Evolutionary conservation across 2,113 vertebrate species (phyloP).

Genomic region (Strigops habroptila): DNA sequence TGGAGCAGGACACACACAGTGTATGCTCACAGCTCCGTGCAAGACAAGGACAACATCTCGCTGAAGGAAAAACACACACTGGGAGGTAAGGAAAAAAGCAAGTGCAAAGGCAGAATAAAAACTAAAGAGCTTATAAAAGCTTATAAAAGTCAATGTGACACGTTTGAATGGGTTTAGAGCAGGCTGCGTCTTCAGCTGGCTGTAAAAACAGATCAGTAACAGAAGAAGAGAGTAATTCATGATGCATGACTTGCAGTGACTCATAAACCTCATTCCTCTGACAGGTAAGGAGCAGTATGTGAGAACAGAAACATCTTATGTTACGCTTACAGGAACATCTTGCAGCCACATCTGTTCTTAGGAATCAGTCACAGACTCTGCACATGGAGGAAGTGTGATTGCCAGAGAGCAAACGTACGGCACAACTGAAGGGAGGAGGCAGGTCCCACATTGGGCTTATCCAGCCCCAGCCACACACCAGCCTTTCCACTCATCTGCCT

Average conservation of each 20-base stretch:
- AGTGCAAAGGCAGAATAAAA: background rate
- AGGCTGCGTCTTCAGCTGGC: background rate
- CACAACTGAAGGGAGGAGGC: background rate
- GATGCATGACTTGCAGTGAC: background rate
- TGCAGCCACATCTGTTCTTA: background rate
- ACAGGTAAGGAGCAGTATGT: background rate
- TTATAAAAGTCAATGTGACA: background rate
- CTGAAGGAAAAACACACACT: fast-evolving
- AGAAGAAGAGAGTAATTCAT: background rate
- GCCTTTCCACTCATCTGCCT: background rate
- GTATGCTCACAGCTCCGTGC: background rate
- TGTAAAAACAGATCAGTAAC: background rate
- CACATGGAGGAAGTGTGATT: fast-evolving
- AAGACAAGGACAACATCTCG: background rate
- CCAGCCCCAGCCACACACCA: background rate
- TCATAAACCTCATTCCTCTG: background rate
- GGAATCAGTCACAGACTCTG: background rate
- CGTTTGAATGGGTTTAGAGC: background rate
- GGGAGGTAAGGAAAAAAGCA: background rate
- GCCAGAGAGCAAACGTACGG: background rate
- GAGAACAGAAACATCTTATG: fast-evolving
- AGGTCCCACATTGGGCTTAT: background rate
- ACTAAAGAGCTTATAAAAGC: background rate
- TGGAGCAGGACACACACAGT: fast-evolving
- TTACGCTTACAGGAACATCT: background rate